Evolutionary conservation across 2,888 invertebrate species (phyloP).

Genomic region (Dexiosoma caninum): DNA sequence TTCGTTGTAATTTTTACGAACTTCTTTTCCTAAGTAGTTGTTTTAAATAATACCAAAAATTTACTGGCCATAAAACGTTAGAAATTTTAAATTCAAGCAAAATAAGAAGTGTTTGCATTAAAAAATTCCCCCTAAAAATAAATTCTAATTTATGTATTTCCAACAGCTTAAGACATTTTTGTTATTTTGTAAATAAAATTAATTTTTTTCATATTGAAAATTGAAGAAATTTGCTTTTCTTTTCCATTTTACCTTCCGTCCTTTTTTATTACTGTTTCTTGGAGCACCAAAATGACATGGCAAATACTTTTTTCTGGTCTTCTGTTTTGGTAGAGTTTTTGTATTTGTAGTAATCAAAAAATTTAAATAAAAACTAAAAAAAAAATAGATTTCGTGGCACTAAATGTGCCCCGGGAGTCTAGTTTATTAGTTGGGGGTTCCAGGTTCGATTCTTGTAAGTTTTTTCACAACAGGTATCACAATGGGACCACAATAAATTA

Average conservation of each 20-base stretch:
- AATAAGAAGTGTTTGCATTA: not conserved
- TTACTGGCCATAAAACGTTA: not conserved
- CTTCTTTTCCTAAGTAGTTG: not conserved
- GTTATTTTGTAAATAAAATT: not conserved
- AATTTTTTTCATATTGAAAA: no score
- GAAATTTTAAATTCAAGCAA: not conserved
- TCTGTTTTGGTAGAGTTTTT: no score
- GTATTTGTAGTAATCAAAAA: no score
- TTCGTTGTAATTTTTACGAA: not conserved
- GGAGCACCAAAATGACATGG: constrained; percentile 35
- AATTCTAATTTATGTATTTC: not conserved
- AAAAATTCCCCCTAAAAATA: not conserved
- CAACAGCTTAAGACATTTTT: not conserved
- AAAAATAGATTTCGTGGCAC: no score
- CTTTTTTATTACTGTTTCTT: not conserved
- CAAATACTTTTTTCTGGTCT: not conserved
- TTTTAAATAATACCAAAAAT: not conserved
- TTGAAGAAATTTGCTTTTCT: no score
- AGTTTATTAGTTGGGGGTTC: no score
- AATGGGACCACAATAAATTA: no score
- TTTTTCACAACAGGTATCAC: no score
- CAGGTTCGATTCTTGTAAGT: no score
- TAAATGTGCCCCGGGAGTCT: no score
- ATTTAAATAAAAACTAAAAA: no score
- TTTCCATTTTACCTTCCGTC: not conserved